Conservation (phyloP, 1,140 invertebrate species). For the Anastrepha obliqua region DNA sequence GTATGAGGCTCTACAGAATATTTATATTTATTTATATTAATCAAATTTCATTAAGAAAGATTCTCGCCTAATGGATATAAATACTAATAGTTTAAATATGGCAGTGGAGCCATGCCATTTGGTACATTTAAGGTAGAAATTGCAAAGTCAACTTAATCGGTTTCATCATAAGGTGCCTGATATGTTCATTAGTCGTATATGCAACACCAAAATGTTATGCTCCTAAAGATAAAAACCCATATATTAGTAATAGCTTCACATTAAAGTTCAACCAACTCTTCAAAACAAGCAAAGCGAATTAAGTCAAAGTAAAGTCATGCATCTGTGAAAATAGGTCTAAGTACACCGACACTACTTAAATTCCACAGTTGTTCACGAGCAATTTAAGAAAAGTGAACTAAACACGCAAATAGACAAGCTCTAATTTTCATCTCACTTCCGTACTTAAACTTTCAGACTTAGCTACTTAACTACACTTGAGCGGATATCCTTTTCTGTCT, state of each 20-base stretch:
- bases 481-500: not conserved
- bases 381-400: slow-evolving; percentile 24
- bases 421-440: not conserved
- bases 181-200: too few species aligned
- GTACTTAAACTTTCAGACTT: not conserved
- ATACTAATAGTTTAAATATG: too few species aligned
- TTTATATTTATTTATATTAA: too few species aligned
- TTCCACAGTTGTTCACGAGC: not conserved
- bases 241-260: not conserved
- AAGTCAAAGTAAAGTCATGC: not conserved
- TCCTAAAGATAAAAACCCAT: too few species aligned
- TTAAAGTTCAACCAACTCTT: not conserved
- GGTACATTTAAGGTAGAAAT: too few species aligned
- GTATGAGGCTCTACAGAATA: too few species aligned
- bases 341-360: not conserved
- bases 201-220: too few species aligned
- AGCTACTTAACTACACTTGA: slow-evolving; percentile 25
- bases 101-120: too few species aligned
- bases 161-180: too few species aligned
- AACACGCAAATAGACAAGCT: not conserved
- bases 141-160: too few species aligned
- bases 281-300: not conserved
- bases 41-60: too few species aligned
- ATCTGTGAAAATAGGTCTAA: not conserved
- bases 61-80: too few species aligned